Base-by-base conservation (phyloP, 53 echinoderm and acorn worm species). In the Actinopyga echinites region DNA sequence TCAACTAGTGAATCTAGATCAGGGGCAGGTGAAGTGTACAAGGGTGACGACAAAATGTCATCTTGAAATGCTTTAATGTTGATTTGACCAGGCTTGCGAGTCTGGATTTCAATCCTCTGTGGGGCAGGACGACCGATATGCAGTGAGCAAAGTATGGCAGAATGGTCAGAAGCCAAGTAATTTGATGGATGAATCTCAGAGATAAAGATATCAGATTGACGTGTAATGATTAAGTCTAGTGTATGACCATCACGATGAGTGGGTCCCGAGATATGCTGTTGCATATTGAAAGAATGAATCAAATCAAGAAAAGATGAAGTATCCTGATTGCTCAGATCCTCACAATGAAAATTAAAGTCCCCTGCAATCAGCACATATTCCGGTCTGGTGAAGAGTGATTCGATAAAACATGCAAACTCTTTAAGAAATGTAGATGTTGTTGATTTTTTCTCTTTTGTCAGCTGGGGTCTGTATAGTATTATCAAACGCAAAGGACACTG, bases 201-300 rank as follows among this genome's bases (percentile, higher is more conserved):
- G 6, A 87, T 67, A 73, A 56, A 82, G 30, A 36, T 69, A 37
- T 73, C 73, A 32, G 67, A 66, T 21, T 80, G 54, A 24, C 88
- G 87, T 55, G 91, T 84, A 30, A 91, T 87, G 53, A 91, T 69
- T 34, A 91, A 65, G 73, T 87, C 86, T 52, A 90, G 65, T 64
- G 86, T 90, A 40, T 82, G 87, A 78, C 82, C 91, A 71, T 57
- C 49, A 33, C 34, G 79, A 59, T 92, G 83, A 42, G 90, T 90
- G 22, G 87, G 87, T 40, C 78, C 68, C 9, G 71, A 32, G 28
- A 92, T 77, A 83, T 88, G 88, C 49, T 92, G 92, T 71, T 87
- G 57, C 37, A 92, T 63, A 35, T 83, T 84, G 8, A 69, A 64
- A 38, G 84, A 79, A 53, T 57, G n/a, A 25, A 92, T 37, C 26